Percentiles rank a stretch among this genome's conserved stretches.
phyloP scores from a whole-genome alignment of 1,140 invertebrate species.

The Oncopeltus fasciatus region DNA sequence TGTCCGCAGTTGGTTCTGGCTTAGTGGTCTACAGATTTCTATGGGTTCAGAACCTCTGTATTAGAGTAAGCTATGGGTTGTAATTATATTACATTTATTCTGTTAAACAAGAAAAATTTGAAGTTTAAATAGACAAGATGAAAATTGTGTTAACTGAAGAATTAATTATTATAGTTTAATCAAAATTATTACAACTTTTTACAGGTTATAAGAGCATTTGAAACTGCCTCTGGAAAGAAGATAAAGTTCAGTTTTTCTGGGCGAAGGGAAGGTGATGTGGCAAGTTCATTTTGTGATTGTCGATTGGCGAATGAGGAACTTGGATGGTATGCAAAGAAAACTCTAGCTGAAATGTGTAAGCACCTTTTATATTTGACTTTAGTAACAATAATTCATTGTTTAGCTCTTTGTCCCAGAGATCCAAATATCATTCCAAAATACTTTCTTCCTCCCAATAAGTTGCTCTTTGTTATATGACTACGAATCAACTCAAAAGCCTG shows the following conservation, averaged over 20 bases:
- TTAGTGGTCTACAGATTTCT: too few relatives aligned
- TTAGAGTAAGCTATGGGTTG: too few relatives aligned
- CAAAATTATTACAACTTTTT: not conserved
- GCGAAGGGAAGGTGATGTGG: constrained; percentile 72
- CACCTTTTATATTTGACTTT: too few relatives aligned
- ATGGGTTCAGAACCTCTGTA: too few relatives aligned
- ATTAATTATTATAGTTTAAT: not conserved
- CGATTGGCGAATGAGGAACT: constrained; percentile 57
- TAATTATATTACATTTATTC: too few relatives aligned
- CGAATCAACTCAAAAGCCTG: too few relatives aligned
- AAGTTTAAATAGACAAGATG: not conserved
- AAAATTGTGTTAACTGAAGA: not conserved
- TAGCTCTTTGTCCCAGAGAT: too few relatives aligned
- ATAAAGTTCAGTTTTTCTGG: constrained; percentile 63
- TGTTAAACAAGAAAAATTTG: not conserved
- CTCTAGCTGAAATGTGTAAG: constrained; percentile 81
- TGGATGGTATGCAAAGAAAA: constrained; percentile 64
- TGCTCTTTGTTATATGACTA: too few relatives aligned
- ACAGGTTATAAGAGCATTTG: constrained; percentile 65
- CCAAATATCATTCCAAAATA: too few relatives aligned
- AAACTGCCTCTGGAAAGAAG: constrained; percentile 53
- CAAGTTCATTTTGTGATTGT: constrained; percentile 74
- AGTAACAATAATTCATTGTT: too few relatives aligned
- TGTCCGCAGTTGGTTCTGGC: too few relatives aligned
- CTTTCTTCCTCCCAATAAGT: too few relatives aligned